Conservation (phyloP, 2,888 invertebrate species). For the Pocota personata region DNA sequence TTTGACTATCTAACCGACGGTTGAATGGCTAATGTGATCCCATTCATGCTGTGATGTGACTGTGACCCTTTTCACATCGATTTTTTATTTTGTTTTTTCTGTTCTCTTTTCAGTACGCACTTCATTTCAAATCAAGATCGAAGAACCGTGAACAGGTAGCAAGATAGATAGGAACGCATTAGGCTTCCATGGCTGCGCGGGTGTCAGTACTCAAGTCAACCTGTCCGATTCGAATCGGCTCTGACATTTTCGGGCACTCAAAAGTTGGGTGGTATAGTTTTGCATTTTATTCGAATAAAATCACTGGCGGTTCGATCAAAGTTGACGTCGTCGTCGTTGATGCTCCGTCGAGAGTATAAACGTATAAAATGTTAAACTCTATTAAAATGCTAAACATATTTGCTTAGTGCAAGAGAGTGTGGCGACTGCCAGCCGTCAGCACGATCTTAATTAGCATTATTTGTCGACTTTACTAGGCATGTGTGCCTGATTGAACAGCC, state of each 20-base stretch:
- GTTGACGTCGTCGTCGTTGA: background rate
- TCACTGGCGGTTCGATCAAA: slow-evolving; percentile 14
- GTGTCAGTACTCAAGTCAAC: slow-evolving; percentile 8
- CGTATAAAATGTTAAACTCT: background rate
- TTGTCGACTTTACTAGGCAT: slow-evolving; percentile 29
- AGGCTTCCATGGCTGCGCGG: slow-evolving; percentile 19
- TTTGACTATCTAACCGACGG: slow-evolving; percentile 13
- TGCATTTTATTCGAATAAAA: slow-evolving; percentile 1
- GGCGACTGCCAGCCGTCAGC: slow-evolving; percentile 22
- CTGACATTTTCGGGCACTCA: slow-evolving; percentile 36
- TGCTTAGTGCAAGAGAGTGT: slow-evolving; percentile 22
- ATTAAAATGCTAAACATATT: slow-evolving; percentile 4
- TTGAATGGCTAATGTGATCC: slow-evolving; percentile 39
- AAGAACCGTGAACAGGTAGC: slow-evolving; percentile 45
- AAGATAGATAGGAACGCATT: slow-evolving; percentile 17
- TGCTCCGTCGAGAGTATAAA: background rate
- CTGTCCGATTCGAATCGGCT: slow-evolving; percentile 24
- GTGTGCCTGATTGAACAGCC: slow-evolving; percentile 16
- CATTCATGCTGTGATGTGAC: slow-evolving; percentile 9
- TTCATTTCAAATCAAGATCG: slow-evolving; percentile 44
- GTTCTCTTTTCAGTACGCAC: slow-evolving; percentile 19
- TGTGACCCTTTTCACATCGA: slow-evolving; percentile 21
- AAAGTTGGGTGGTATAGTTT: slow-evolving; percentile 3
- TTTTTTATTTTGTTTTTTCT: background rate
- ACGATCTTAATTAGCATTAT: slow-evolving; percentile 62